Conservation (phyloP, 2,888 invertebrate species). For the Amphipoea oculea region DNA sequence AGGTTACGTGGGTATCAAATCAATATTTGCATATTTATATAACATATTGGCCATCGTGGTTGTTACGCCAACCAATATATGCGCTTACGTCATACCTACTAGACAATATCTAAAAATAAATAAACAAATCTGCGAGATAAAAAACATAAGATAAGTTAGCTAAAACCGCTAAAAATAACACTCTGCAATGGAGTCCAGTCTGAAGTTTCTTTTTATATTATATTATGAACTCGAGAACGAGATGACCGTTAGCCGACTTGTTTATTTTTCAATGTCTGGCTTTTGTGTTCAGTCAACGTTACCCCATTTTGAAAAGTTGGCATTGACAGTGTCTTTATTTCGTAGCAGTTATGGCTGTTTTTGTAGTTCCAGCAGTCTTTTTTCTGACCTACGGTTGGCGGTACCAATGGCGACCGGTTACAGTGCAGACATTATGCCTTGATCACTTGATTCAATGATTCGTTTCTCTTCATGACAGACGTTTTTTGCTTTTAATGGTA, state of each 20-base stretch:
- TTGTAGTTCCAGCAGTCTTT: not conserved
- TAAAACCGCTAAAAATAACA: no score
- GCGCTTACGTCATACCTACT: slow-evolving; percentile 14
- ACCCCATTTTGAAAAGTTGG: not conserved
- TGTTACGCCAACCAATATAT: not conserved
- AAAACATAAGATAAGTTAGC: not conserved
- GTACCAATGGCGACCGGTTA: not conserved
- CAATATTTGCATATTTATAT: slow-evolving; percentile 10
- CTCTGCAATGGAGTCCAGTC: not conserved
- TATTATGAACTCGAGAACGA: not conserved
- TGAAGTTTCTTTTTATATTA: not conserved
- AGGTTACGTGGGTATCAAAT: no score
- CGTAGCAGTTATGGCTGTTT: not conserved
- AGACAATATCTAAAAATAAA: slow-evolving; percentile 9
- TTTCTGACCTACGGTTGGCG: not conserved
- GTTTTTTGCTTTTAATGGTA: slow-evolving; percentile 2
- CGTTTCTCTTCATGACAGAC: not conserved
- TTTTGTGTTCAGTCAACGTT: not conserved
- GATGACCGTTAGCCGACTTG: not conserved
- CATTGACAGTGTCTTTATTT: not conserved
- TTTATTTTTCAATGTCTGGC: slow-evolving; percentile 6
- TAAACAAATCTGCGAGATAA: not conserved
- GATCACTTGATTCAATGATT: not conserved
- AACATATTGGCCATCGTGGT: not conserved
- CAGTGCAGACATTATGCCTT: not conserved